Base-by-base conservation (phyloP, 2,113 vertebrate species). In the Zosterops japonicus region DNA sequence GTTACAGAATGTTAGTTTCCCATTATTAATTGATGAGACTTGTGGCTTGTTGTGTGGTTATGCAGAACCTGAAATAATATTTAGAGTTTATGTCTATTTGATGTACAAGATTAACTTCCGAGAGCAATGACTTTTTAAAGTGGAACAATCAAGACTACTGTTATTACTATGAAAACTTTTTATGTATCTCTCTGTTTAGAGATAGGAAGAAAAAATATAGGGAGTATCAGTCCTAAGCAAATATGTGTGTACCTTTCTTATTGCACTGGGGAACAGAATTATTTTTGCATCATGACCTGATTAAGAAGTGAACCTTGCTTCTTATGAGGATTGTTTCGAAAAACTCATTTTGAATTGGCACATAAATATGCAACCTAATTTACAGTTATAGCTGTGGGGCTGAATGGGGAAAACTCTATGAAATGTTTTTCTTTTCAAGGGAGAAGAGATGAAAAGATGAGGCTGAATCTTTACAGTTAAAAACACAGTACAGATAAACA, bases 11-110 rank as follows among this genome's bases (percentile, higher is more conserved):
- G 41, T 92, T 95, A 61, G 22, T 53, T 93, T 95, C 68, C 27
- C n/a, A 18, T 87, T 89, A 94, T 83, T 94, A 91, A 83, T 89
- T 87, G 36, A 80, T 93, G 89, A 72, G 63, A 24, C 41, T 52
- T 72, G 33, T 78, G 79, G 50, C 27, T 80, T 89, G 5, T 90
- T 94, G 47, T 11, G 64, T 60, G 31, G 23, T 89, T 82, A n/a
- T 14, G 29, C 11, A 56, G 29, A 87, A 69, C 8, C 27, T 76
- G 60, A 89, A 89, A 78, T 87, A 77, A 55, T 92, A 92, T 71
- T 90, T 85, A 59, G 47, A 81, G 27, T 53, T 20, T 80, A 2
- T 53, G 14, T 78, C 60, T 89, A 12, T 47, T 57, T 89, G 61
- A 69, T 68, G 52, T 76, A 60, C 21, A 72, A 61, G 31, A 71